Evolutionary conservation across 1,140 invertebrate genomes (phyloP), one percentile per base, ranked within the genome.

Genomic region (Phortica variegata): DNA sequence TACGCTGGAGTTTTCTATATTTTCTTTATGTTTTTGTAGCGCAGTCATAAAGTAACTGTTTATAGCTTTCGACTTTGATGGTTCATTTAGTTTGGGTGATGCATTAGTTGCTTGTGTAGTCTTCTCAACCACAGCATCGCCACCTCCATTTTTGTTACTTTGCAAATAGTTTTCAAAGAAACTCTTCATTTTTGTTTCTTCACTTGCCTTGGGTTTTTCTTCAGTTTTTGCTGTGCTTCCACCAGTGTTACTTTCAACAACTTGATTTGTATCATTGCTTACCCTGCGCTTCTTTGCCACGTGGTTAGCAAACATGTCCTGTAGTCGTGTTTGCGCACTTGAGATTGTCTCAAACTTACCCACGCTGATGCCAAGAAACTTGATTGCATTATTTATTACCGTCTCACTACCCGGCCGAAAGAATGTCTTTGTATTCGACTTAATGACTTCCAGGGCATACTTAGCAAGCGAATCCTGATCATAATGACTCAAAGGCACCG

Each of bases 341-440:
- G 79, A 75, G 19, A 61, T 56, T 19, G 73, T 75, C 52, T 85
- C 79, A 78, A 93, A 93, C 76, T 93, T 93, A 2, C 85, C 83
- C 15, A 86, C 88, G 54, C 87, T 87, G 2, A 93, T 77, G 5
- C 88, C 86, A 7, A 93, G 75, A 70, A 84, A 87, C 47, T 82
- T 83, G 13, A 93, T 82, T 1, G 82, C 79, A 47, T 81, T 79
- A 54, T 81, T 78, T 2, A 82, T 59, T 20, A 60, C 77, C 36
- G 75, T 66, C 19, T 80, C 56, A 31, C 57, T 62, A 9, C 69
- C 65, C 3, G 61, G 9, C n/a, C 63, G 56, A 13, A 66, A 43
- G 44, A 78, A 72, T 37, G 65, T 58, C 36, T 79, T 76, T 3
- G 78, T 81, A 46, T 79, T 77, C 61, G 80, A 81, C 52, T 77